These are phyloP conservation scores for Drosophila prosaltans DNA, from an alignment of 1,140 invertebrate species.

Conservation along the genomic window DNA sequence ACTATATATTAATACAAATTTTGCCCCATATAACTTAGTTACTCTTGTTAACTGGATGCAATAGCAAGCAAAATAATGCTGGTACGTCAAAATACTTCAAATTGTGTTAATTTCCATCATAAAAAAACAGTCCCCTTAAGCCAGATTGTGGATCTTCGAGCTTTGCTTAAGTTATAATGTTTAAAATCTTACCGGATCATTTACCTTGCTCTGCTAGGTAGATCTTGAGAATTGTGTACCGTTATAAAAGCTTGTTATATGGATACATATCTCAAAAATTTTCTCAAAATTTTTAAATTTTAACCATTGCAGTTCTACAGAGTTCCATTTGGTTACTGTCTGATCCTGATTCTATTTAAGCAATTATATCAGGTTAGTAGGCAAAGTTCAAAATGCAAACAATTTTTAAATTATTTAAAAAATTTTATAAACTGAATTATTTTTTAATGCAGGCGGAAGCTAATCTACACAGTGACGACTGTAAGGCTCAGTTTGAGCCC, in stretches of 20 bases:
- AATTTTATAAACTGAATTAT: not conserved
- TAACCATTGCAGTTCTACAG: not conserved
- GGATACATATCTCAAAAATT: too few species aligned
- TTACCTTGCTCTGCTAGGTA: too few species aligned
- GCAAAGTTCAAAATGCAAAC: not conserved
- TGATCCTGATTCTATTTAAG: not conserved
- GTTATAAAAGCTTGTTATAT: too few species aligned
- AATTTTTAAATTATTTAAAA: conserved; percentile 2
- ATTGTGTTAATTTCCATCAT: too few species aligned
- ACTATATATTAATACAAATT: not conserved
- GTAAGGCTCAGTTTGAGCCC: conserved; percentile 59
- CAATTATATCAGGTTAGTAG: conserved; percentile 1
- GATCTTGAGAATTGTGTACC: too few species aligned
- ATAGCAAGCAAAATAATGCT: not conserved
- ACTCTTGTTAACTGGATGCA: not conserved
- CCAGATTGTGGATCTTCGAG: too few species aligned
- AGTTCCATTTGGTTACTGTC: not conserved
- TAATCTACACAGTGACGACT: not conserved
- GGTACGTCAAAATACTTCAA: not conserved
- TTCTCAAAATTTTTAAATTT: not conserved
- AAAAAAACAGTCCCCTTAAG: too few species aligned
- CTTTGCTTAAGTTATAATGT: too few species aligned
- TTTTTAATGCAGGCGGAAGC: conserved; percentile 2
- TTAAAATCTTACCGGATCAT: too few species aligned
- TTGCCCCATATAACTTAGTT: not conserved